A percentile compares a stretch with the other conserved stretches of the same genome.
These are phyloP conservation scores for Invenusta paracnida DNA, from an alignment of 2,888 invertebrate species.

Conservation along the genomic window DNA sequence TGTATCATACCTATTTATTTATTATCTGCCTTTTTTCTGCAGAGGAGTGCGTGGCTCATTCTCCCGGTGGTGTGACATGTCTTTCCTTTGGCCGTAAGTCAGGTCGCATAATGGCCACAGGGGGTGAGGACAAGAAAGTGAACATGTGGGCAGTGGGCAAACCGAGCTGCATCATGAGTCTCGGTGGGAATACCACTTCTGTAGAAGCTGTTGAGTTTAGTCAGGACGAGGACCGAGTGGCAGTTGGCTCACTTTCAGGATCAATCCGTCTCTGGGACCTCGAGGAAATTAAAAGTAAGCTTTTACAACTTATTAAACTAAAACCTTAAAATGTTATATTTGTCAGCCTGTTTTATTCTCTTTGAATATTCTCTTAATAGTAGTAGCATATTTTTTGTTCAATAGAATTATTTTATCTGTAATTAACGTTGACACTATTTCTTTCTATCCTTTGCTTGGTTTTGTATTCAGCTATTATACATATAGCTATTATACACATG, in stretches of 20 bases:
- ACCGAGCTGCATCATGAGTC: conserved; percentile 81
- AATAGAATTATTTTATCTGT: background rate
- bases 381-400: background rate
- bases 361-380: background rate
- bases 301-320: too few relatives aligned
- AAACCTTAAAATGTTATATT: too few relatives aligned
- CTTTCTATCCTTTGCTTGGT: too few relatives aligned
- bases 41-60: conserved; percentile 79
- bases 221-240: conserved; percentile 79
- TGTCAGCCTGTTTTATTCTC: too few relatives aligned
- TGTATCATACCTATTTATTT: too few relatives aligned
- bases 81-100: conserved; percentile 83
- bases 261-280: conserved; percentile 91
- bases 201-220: conserved; percentile 91
- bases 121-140: conserved; percentile 86
- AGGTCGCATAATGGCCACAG: conserved; percentile 82
- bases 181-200: conserved; percentile 86
- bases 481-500: too few relatives aligned
- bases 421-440: background rate
- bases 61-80: conserved; percentile 74
- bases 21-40: conserved; percentile 47
- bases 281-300: conserved; percentile 75
- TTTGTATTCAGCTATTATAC: too few relatives aligned
- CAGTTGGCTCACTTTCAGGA: conserved; percentile 87
- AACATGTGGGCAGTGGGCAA: conserved; percentile 94